A percentile compares a stretch with the other conserved stretches of the same genome.
Conservation (phyloP, 37 sponge, comb jelly and placozoan genomes). For the Crambe crambe region DNA sequence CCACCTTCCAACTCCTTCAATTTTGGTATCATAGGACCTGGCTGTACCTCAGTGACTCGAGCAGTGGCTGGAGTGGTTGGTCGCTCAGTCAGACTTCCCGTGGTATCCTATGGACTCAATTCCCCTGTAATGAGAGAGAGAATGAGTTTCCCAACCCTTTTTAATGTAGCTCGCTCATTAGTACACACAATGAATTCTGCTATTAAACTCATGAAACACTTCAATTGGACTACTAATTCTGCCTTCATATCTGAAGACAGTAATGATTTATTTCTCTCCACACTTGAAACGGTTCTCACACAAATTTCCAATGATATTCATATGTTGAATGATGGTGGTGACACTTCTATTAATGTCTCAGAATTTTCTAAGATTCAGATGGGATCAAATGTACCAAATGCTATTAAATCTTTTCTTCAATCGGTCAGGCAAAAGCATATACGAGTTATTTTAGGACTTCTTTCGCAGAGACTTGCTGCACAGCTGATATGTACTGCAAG, state of each 20-base stretch:
- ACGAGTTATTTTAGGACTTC: conserved; percentile 18
- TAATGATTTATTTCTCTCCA: not conserved
- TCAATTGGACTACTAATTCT: conserved; percentile 14
- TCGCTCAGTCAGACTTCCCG: not conserved
- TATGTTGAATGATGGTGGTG: not conserved
- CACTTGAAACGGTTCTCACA: not conserved
- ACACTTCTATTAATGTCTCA: not conserved
- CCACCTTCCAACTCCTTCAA: not conserved
- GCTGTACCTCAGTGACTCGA: not conserved
- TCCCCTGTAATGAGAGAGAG: not conserved
- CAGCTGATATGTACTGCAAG: conserved; percentile 7
- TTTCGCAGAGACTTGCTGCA: conserved; percentile 2
- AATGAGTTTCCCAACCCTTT: not conserved
- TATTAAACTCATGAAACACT: conserved; percentile 7
- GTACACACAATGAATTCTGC: not conserved
- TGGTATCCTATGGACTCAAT: conserved; percentile 18
- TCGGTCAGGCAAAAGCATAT: not conserved
- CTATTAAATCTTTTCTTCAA: not conserved
- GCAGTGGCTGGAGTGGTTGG: not conserved
- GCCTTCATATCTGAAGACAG: conserved; percentile 13
- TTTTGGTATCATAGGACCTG: conserved; percentile 29
- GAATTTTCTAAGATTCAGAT: not conserved
- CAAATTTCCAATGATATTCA: not conserved
- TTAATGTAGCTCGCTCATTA: not conserved
- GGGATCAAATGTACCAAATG: not conserved